These are phyloP conservation scores for Amphiduros pacificus DNA, from an alignment of 2,888 invertebrate genomes.

Conservation along the genomic window DNA sequence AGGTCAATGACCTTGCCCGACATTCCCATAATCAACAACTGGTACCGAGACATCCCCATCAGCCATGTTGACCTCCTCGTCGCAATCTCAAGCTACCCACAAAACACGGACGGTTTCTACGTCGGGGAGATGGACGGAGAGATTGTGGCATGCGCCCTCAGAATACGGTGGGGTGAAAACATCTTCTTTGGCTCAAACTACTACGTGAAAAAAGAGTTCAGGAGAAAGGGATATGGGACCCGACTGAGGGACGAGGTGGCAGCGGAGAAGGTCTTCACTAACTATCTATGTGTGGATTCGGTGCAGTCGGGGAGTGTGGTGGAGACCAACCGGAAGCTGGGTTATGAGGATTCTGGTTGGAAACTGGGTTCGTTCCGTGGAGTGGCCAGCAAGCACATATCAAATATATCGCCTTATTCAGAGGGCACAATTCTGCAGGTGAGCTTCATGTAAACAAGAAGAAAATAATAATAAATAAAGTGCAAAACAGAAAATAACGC, in stretches of 20 bases:
- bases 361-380: neutral
- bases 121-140: constrained; percentile 23
- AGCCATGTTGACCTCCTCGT: constrained; percentile 4
- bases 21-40: neutral
- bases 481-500: too few relatives aligned
- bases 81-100: constrained; percentile 1
- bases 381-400: constrained; percentile 6
- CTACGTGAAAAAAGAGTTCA: constrained; percentile 19
- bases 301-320: constrained; percentile 17
- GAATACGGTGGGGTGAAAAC: constrained; percentile 16
- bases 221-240: constrained; percentile 23
- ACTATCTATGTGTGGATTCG: constrained; percentile 17
- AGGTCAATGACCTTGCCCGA: constrained; percentile 2
- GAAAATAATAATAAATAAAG: too few relatives aligned
- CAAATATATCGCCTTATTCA: too few relatives aligned
- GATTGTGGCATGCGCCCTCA: constrained; percentile 20
- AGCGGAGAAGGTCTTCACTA: constrained; percentile 11
- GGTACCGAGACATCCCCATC: constrained; percentile 6
- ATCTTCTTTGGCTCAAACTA: constrained; percentile 24
- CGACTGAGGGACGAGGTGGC: constrained; percentile 23
- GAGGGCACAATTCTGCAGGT: too few relatives aligned
- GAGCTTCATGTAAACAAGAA: too few relatives aligned
- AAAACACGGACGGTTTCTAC: constrained; percentile 20
- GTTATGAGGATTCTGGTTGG: neutral
- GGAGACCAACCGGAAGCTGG: constrained; percentile 6